A percentile compares a stretch with the other conserved stretches of the same genome.
These are phyloP conservation scores for Fratercula arctica DNA, from an alignment of 2,797 vertebrate species.

Conservation along the genomic window DNA sequence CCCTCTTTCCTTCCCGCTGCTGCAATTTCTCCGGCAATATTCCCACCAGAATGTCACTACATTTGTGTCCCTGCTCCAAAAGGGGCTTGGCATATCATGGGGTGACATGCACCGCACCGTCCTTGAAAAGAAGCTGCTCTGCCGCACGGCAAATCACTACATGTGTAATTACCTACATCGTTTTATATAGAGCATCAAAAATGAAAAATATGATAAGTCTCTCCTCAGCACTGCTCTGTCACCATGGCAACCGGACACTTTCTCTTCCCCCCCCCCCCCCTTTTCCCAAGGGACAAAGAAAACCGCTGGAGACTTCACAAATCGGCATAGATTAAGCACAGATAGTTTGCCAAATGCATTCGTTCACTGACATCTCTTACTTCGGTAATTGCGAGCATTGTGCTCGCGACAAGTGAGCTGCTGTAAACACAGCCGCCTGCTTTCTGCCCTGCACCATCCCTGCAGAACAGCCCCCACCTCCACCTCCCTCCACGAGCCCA, in stretches of 20 bases:
- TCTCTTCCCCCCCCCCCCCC: neutral
- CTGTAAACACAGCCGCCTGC: neutral
- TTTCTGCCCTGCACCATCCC: neutral
- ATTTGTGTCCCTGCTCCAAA: neutral
- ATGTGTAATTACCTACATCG: slow-evolving; percentile 58
- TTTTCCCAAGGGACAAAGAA: slow-evolving; percentile 69
- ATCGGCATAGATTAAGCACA: slow-evolving; percentile 61
- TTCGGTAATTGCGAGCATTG: slow-evolving; percentile 18
- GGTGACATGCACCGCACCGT: neutral
- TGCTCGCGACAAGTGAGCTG: neutral
- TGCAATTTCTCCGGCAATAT: slow-evolving; percentile 24
- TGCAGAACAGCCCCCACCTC: neutral
- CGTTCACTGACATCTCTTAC: slow-evolving; percentile 51
- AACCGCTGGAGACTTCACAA: slow-evolving; percentile 68
- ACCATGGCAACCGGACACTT: slow-evolving; percentile 72
- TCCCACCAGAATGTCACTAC: slow-evolving; percentile 1
- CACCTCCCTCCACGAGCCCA: neutral
- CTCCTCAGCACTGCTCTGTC: slow-evolving; percentile 53
- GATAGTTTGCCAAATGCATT: slow-evolving; percentile 53
- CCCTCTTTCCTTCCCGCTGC: slow-evolving; percentile 23
- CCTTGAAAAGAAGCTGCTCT: slow-evolving; percentile 25
- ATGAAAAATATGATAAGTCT: slow-evolving; percentile 59
- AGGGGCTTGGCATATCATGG: neutral
- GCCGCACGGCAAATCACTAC: neutral
- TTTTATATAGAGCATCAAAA: slow-evolving; percentile 66